phyloP scores from a whole-genome alignment of 1,140 invertebrate species.

The Trichomalopsis sarcophagae region DNA sequence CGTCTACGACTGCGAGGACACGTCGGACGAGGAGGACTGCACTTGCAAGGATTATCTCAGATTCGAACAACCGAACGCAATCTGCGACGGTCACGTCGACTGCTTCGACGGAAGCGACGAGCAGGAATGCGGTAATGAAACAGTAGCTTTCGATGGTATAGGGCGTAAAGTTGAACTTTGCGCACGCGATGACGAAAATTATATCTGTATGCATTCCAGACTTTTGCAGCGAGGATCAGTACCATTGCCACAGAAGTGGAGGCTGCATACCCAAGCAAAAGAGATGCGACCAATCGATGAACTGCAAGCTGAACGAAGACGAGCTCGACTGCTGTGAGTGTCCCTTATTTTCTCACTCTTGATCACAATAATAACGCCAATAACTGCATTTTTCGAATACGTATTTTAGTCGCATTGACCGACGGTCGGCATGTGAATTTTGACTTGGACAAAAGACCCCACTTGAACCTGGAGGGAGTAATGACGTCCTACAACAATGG shows the following conservation, averaged over 20 bases:
- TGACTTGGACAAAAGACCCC: slow-evolving; percentile 77
- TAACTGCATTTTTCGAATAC: not conserved
- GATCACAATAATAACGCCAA: not conserved
- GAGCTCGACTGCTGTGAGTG: slow-evolving; percentile 83
- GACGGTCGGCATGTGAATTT: slow-evolving; percentile 77
- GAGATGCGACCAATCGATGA: slow-evolving; percentile 78
- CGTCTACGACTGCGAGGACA: slow-evolving; percentile 86
- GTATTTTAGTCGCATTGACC: slow-evolving; percentile 77
- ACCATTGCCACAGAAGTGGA: slow-evolving; percentile 77
- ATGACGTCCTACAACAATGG: slow-evolving; percentile 76
- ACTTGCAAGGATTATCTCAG: slow-evolving; percentile 82
- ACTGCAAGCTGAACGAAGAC: slow-evolving; percentile 82
- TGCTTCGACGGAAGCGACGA: slow-evolving; percentile 87
- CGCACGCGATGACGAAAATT: too few species aligned
- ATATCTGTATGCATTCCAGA: slow-evolving; percentile 68
- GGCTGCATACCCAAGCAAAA: slow-evolving; percentile 76
- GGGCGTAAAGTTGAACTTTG: not conserved
- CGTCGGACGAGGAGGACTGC: slow-evolving; percentile 85
- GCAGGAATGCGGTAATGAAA: slow-evolving; percentile 78
- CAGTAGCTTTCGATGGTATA: too few species aligned
- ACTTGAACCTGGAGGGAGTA: slow-evolving; percentile 77
- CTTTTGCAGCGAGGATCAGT: slow-evolving; percentile 76
- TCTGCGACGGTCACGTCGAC: slow-evolving; percentile 88
- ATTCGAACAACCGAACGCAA: slow-evolving; percentile 72
- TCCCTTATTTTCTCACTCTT: slow-evolving; percentile 8